phyloP scores from a whole-genome alignment of 1,140 invertebrate species.

The Thaumatotibia leucotreta region DNA sequence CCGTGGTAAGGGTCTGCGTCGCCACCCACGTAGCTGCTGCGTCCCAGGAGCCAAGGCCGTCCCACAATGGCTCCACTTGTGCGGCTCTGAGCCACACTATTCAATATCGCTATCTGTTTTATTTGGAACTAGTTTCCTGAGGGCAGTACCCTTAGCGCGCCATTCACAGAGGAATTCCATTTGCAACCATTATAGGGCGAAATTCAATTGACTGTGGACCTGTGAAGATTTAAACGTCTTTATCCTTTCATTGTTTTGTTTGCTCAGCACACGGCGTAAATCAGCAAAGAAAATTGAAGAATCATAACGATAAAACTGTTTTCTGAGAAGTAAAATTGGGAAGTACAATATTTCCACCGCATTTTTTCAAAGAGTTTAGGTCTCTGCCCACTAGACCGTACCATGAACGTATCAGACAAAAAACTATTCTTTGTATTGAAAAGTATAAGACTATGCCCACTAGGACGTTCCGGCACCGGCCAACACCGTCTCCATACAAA shows the following conservation, averaged over 20 bases:
- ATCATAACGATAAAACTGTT: no score
- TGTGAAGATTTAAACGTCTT: background rate
- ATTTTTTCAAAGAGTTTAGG: no score
- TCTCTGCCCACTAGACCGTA: no score
- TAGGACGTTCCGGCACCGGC: no score
- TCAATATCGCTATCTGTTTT: slow-evolving; percentile 62
- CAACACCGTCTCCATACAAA: no score
- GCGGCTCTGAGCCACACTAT: slow-evolving; percentile 57
- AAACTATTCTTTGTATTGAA: no score
- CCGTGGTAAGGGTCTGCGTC: background rate
- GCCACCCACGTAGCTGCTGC: slow-evolving; percentile 45
- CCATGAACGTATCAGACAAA: no score
- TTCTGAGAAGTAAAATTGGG: no score
- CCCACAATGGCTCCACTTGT: slow-evolving; percentile 52
- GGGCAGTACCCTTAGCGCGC: slow-evolving; percentile 32
- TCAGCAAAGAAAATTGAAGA: no score
- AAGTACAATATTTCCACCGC: no score
- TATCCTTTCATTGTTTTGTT: background rate
- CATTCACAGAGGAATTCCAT: slow-evolving; percentile 26
- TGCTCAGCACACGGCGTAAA: no score
- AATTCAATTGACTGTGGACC: background rate
- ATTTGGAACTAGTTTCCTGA: slow-evolving; percentile 67
- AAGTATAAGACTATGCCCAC: no score
- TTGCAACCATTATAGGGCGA: slow-evolving; percentile 14
- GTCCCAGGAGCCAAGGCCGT: slow-evolving; percentile 53